Evolutionary conservation across 1,140 invertebrate species (phyloP).

Genomic region (Lineus longissimus): DNA sequence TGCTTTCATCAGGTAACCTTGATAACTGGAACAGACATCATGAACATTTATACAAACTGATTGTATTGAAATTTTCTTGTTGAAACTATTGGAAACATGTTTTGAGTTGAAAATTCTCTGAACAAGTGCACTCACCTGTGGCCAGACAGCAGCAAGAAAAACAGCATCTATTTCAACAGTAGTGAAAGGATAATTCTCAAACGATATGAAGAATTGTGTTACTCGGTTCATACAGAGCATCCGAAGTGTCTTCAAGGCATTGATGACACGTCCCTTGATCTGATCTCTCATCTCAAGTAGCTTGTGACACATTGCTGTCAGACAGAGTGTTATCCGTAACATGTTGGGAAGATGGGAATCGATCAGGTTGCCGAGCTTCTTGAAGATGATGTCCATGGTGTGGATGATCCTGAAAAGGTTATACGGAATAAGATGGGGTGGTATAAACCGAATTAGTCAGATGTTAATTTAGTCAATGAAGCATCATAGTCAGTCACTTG

Average conservation of each 20-base stretch:
- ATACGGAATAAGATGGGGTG: background rate
- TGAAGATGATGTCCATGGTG: slow-evolving; percentile 73
- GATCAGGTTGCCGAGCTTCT: slow-evolving; percentile 78
- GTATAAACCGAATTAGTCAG: background rate
- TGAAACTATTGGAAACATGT: too few species aligned
- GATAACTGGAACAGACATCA: slow-evolving; percentile 26
- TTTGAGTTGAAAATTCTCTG: too few species aligned
- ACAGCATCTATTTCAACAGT: slow-evolving; percentile 69
- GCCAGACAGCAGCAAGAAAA: slow-evolving; percentile 76
- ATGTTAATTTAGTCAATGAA: background rate
- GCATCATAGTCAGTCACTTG: background rate
- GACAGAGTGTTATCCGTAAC: slow-evolving; percentile 68
- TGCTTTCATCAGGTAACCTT: slow-evolving; percentile 69
- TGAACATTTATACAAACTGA: too few species aligned
- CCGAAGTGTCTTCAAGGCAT: slow-evolving; percentile 65
- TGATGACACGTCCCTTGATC: slow-evolving; percentile 39
- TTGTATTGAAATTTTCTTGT: too few species aligned
- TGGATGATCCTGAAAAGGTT: slow-evolving; percentile 62
- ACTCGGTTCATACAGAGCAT: slow-evolving; percentile 39
- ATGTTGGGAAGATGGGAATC: slow-evolving; percentile 66
- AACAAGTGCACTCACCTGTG: slow-evolving; percentile 61
- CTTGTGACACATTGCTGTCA: slow-evolving; percentile 62
- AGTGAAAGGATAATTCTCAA: slow-evolving; percentile 72
- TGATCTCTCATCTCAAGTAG: slow-evolving; percentile 56
- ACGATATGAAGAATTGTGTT: slow-evolving; percentile 71